These are phyloP conservation scores for Heliocidaris erythrogramma DNA, from an alignment of 35 echinoderm and acorn worm species.

Conservation along the genomic window DNA sequence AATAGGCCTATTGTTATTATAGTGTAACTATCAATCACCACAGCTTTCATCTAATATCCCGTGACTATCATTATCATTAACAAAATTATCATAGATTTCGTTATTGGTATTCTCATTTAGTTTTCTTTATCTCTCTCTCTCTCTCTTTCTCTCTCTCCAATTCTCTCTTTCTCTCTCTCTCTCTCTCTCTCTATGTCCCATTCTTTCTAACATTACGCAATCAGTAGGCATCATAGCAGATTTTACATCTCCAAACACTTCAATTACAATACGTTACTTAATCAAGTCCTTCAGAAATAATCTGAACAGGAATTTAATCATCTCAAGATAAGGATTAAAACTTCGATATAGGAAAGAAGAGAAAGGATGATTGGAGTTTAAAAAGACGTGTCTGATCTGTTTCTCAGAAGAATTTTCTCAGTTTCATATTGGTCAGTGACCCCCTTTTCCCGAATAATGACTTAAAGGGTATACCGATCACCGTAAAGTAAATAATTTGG, in stretches of 20 bases:
- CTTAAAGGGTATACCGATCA: too few relatives aligned
- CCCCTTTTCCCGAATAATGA: neutral
- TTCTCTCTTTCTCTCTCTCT: neutral
- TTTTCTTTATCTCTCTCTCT: neutral
- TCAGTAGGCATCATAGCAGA: neutral
- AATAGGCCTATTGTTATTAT: neutral
- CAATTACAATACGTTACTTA: neutral
- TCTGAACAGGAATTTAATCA: neutral
- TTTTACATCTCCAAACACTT: neutral
- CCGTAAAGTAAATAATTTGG: too few relatives aligned
- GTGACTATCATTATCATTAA: neutral
- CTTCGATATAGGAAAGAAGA: neutral
- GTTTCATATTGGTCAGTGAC: neutral
- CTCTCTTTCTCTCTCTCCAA: neutral
- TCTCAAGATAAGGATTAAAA: slow-evolving; percentile 2
- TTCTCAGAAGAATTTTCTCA: neutral
- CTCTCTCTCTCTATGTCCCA: too few relatives aligned
- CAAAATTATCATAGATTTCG: neutral
- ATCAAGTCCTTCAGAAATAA: neutral
- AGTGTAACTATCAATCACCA: neutral
- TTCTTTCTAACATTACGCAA: neutral
- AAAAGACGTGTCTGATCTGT: neutral
- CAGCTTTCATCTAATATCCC: neutral
- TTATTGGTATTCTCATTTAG: neutral
- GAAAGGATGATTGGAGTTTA: neutral